Evolutionary conservation across 1,140 invertebrate genomes (phyloP).

Genomic region (Neotoxoptera formosana): DNA sequence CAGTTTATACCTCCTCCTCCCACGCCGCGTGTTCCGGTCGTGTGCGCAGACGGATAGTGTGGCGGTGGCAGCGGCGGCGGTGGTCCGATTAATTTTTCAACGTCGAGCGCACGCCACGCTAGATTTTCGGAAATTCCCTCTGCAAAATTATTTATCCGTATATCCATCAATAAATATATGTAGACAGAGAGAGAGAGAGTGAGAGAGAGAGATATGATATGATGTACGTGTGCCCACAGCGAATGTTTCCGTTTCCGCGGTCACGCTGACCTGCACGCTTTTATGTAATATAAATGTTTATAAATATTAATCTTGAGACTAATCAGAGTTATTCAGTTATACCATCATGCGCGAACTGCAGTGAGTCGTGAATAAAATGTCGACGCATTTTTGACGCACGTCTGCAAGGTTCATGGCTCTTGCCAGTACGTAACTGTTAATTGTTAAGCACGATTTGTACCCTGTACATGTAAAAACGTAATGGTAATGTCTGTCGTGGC

Average conservation of each 20-base stretch:
- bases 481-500: neutral
- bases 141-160: neutral
- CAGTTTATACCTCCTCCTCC: conserved; percentile 4
- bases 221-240: neutral
- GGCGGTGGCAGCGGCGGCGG: too few species aligned
- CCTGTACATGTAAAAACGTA: neutral
- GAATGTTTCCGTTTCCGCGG: neutral
- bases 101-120: conserved; percentile 28
- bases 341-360: neutral
- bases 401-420: neutral
- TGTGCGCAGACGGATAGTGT: neutral
- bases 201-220: neutral
- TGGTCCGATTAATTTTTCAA: conserved; percentile 51
- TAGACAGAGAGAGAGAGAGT: neutral
- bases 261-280: neutral
- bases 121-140: neutral
- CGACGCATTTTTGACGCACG: neutral
- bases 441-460: neutral
- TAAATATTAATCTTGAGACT: neutral
- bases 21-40: neutral
- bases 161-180: neutral
- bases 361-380: neutral
- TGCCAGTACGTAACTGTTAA: neutral
- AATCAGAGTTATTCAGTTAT: neutral
- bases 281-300: neutral